Conservation (phyloP, 2,888 invertebrate genomes). For the Chouioia cunea region DNA sequence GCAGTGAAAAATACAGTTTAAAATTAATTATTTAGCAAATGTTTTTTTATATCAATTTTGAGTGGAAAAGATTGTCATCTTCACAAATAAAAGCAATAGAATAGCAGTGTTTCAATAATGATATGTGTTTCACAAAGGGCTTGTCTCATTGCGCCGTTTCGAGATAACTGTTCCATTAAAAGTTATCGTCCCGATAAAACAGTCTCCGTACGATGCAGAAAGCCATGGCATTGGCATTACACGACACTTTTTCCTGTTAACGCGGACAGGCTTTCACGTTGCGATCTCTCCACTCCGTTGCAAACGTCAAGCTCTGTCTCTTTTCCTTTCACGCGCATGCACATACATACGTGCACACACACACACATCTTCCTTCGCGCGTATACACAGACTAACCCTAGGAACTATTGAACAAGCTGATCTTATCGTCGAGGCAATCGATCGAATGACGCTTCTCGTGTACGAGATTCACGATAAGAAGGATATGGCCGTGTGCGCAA, state of each 20-base stretch:
- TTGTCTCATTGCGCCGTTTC: background rate
- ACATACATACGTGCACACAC: background rate
- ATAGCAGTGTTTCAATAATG: too few species aligned
- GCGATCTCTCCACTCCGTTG: background rate
- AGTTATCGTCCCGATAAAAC: conserved; percentile 34
- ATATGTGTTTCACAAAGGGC: background rate
- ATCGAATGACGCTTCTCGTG: conserved; percentile 47
- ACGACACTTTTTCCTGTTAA: conserved; percentile 16
- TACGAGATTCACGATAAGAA: conserved; percentile 42
- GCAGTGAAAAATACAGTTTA: too few species aligned
- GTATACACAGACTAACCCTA: background rate
- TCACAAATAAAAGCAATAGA: too few species aligned
- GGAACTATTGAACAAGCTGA: conserved; percentile 41
- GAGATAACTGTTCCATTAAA: conserved; percentile 14
- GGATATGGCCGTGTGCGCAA: conserved; percentile 1
- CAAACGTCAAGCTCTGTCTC: conserved; percentile 30
- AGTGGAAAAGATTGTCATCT: too few species aligned
- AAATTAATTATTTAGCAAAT: too few species aligned
- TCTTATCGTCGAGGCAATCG: conserved; percentile 42
- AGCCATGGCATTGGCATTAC: conserved; percentile 29
- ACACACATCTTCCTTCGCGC: background rate
- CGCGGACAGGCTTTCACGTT: conserved; percentile 32
- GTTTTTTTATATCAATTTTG: too few species aligned
- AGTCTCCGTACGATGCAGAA: conserved; percentile 16
- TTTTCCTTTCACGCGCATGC: conserved; percentile 7